These are phyloP conservation scores for Thumatha senex DNA, from an alignment of 2,888 invertebrate species.

Conservation along the genomic window DNA sequence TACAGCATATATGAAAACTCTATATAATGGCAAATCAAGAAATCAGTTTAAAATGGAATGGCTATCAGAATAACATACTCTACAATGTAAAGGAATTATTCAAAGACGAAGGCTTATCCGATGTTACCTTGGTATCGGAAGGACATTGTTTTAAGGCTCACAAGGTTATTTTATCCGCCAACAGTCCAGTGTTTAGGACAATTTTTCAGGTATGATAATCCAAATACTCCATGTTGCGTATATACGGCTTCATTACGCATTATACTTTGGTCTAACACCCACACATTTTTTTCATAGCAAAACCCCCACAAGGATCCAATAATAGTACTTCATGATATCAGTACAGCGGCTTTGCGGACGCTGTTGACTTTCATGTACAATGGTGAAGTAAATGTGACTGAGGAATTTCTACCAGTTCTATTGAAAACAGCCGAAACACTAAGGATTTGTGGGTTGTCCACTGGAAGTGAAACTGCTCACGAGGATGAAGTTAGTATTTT, in stretches of 20 bases:
- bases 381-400: slow-evolving; percentile 89
- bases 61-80: slow-evolving; percentile 86
- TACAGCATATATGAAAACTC: slow-evolving; percentile 3
- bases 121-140: slow-evolving; percentile 87
- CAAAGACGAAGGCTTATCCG: slow-evolving; percentile 86
- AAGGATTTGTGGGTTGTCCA: slow-evolving; percentile 87
- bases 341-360: slow-evolving; percentile 85
- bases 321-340: slow-evolving; percentile 89
- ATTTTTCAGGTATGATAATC: slow-evolving; percentile 82
- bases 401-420: slow-evolving; percentile 86
- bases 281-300: slow-evolving; percentile 82
- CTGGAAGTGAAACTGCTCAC: slow-evolving; percentile 71
- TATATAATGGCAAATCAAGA: slow-evolving; percentile 78
- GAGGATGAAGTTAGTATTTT: slow-evolving; percentile 67
- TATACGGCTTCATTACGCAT: slow-evolving; percentile 18
- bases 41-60: slow-evolving; percentile 88
- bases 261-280: slow-evolving; percentile 57
- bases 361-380: slow-evolving; percentile 88
- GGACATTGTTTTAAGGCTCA: slow-evolving; percentile 87
- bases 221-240: slow-evolving; percentile 5
- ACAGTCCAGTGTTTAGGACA: slow-evolving; percentile 86
- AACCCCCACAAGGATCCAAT: slow-evolving; percentile 90
- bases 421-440: slow-evolving; percentile 87
- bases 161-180: slow-evolving; percentile 87
- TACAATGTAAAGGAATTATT: slow-evolving; percentile 85